Percentiles rank a stretch among this genome's conserved stretches.
These are phyloP conservation scores for Omphaloscelis lunosa DNA, from an alignment of 2,888 invertebrate genomes.

Conservation along the genomic window DNA sequence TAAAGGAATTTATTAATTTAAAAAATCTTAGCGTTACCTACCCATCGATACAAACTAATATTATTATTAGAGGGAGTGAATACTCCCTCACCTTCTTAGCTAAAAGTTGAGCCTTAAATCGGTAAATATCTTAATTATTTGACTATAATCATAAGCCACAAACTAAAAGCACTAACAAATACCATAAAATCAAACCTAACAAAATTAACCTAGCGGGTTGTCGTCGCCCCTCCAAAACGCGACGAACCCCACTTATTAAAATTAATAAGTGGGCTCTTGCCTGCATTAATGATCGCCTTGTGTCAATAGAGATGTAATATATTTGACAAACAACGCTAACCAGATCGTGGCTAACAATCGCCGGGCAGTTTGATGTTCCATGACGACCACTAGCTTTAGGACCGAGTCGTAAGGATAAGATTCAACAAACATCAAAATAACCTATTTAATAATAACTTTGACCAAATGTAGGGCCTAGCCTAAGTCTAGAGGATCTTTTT, in stretches of 20 bases:
- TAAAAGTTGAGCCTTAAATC: background rate
- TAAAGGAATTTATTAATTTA: background rate
- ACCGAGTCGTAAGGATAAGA: background rate
- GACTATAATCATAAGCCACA: conserved; percentile 50
- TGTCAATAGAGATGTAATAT: conserved; percentile 89
- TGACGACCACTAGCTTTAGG: conserved; percentile 21
- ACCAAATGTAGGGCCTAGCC: background rate
- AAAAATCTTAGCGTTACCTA: too few species aligned
- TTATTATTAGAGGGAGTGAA: background rate
- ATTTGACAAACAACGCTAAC: conserved; percentile 87
- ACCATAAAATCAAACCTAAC: conserved; percentile 88
- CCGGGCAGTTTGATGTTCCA: conserved; percentile 62
- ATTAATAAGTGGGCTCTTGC: conserved; percentile 90
- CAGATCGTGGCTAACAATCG: conserved; percentile 72
- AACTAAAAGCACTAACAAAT: conserved; percentile 61
- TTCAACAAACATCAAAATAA: background rate
- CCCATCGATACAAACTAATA: background rate
- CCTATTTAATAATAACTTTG: background rate
- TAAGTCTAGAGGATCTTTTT: background rate
- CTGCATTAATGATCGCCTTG: conserved; percentile 89
- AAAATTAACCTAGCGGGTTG: conserved; percentile 82
- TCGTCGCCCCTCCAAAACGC: conserved; percentile 81
- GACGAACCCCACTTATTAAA: conserved; percentile 89
- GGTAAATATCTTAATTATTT: conserved; percentile 35
- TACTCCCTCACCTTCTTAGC: background rate